Conservation (phyloP, 2,888 invertebrate genomes). For the Heliconius ismenius region DNA sequence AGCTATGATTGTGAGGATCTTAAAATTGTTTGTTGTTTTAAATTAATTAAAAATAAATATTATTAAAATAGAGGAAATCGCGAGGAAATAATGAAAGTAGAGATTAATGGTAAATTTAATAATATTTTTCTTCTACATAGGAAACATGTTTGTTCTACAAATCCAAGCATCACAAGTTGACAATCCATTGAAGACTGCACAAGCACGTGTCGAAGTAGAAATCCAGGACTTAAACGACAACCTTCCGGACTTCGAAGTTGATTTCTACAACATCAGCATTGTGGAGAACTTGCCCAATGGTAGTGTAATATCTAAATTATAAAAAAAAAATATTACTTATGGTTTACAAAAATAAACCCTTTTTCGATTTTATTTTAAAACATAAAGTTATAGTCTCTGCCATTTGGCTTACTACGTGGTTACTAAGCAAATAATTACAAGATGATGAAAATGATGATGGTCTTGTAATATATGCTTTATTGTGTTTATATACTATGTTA, state of each 20-base stretch:
- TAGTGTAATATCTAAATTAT: conserved; percentile 47
- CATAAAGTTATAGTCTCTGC: no score
- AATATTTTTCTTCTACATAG: conserved; percentile 52
- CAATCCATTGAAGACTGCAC: conserved; percentile 88
- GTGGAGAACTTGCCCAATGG: conserved; percentile 95
- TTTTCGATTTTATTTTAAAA: not conserved
- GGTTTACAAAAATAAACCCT: no score
- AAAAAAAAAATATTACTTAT: no score
- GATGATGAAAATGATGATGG: no score
- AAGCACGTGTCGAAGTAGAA: conserved; percentile 88
- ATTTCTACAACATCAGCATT: conserved; percentile 94
- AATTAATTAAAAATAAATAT: not conserved
- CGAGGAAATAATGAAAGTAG: not conserved
- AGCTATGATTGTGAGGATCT: not conserved
- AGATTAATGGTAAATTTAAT: not conserved
- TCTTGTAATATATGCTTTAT: not conserved
- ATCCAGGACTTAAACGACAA: conserved; percentile 91
- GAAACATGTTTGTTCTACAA: conserved; percentile 88
- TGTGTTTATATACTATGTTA: not conserved
- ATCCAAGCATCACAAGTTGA: conserved; percentile 90
- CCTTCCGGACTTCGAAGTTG: conserved; percentile 92
- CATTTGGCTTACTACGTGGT: no score
- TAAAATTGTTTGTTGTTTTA: not conserved
- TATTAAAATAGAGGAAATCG: no score
- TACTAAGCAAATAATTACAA: no score